A percentile compares a stretch with the other conserved stretches of the same genome.
These are phyloP conservation scores for Scartelaos histophorus DNA, from an alignment of 2,113 vertebrate species.

Conservation along the genomic window DNA sequence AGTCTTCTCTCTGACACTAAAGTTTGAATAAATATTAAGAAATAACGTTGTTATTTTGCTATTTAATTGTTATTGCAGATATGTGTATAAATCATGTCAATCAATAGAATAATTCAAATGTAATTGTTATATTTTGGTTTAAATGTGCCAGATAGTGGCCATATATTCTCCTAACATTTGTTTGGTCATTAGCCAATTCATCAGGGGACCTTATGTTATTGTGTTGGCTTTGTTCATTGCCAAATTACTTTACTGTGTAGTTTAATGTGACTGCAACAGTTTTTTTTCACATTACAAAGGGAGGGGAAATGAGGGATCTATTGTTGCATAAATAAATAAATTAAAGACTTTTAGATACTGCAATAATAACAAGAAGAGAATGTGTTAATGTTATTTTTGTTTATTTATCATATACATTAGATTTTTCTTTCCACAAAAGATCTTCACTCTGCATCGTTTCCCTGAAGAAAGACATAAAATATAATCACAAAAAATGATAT, in stretches of 20 bases:
- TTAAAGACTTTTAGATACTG: background rate
- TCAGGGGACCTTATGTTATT: background rate
- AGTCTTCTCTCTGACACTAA: no score
- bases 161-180: background rate
- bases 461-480: constrained; percentile 33
- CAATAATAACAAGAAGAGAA: background rate
- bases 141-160: background rate
- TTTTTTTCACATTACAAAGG: background rate
- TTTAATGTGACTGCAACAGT: background rate
- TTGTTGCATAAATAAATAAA: background rate
- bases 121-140: background rate
- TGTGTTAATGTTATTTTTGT: constrained; percentile 8
- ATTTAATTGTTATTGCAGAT: background rate
- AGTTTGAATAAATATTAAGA: no score
- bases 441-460: constrained; percentile 59
- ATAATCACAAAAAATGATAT: background rate
- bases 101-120: background rate
- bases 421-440: constrained; percentile 9
- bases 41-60: no score
- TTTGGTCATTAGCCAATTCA: background rate
- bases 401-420: constrained; percentile 44
- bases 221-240: background rate
- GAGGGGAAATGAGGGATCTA: background rate
- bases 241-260: background rate
- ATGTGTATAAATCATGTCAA: background rate